Percentiles rank a stretch among this genome's conserved stretches.
phyloP scores from a whole-genome alignment of 2,113 vertebrate genomes.

The Cinclus mexicanus region DNA sequence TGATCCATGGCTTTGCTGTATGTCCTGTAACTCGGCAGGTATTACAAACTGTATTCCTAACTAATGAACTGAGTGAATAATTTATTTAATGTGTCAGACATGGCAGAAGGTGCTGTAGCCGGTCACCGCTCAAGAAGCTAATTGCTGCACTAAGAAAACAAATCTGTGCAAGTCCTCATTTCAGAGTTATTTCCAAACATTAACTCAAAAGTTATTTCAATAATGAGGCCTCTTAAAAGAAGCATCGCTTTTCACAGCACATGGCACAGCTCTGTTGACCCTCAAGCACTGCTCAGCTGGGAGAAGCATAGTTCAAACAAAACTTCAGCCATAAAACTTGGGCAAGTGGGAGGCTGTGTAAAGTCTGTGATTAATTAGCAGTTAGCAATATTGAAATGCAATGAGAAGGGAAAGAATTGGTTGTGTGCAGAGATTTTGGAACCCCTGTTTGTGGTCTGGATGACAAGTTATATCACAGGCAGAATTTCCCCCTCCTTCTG shows the following conservation, averaged over 20 bases:
- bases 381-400: slow-evolving; percentile 9
- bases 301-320: slow-evolving; percentile 10
- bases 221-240: slow-evolving; percentile 24
- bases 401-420: neutral
- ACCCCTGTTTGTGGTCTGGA: neutral
- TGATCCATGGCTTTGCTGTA: neutral
- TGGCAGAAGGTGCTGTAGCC: slow-evolving; percentile 49
- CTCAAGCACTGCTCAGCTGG: slow-evolving; percentile 23
- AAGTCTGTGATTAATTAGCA: slow-evolving; percentile 37
- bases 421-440: neutral
- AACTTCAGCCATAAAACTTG: neutral
- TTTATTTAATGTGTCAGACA: slow-evolving; percentile 60
- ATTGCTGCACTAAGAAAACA: slow-evolving; percentile 62
- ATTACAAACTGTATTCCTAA: slow-evolving; percentile 41
- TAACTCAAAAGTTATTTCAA: slow-evolving; percentile 47
- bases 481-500: neutral
- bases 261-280: neutral
- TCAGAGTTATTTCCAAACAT: slow-evolving; percentile 58
- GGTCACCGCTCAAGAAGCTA: slow-evolving; percentile 26
- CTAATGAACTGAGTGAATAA: slow-evolving; percentile 52
- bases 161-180: slow-evolving; percentile 46
- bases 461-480: neutral
- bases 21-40: slow-evolving; percentile 8
- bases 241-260: slow-evolving; percentile 36
- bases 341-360: neutral